Conservation (phyloP, 1,140 invertebrate genomes). For the Tenebrio molitor region DNA sequence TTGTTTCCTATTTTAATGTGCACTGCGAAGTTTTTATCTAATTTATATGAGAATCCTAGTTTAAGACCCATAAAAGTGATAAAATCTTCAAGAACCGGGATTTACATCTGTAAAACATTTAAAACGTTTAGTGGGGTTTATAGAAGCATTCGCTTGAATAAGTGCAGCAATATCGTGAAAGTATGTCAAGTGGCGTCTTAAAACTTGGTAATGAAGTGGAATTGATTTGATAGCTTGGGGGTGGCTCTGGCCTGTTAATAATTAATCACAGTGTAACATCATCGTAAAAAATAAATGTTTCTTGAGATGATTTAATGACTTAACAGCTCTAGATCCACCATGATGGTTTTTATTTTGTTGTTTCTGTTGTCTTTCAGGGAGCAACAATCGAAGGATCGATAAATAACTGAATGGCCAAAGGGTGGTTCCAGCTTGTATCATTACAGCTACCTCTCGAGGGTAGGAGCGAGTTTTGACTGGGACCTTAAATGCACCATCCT, state of each 20-base stretch:
- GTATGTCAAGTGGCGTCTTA: slow-evolving; percentile 27
- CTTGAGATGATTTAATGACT: too few species aligned
- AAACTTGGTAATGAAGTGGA: slow-evolving; percentile 11
- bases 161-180: slow-evolving; percentile 26
- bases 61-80: slow-evolving; percentile 15
- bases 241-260: neutral
- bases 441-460: neutral
- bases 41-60: slow-evolving; percentile 25
- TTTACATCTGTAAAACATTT: slow-evolving; percentile 37
- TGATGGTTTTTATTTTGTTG: too few species aligned
- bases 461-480: neutral
- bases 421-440: neutral
- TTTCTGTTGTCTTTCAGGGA: too few species aligned
- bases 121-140: neutral
- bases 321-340: too few species aligned
- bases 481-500: neutral
- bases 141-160: slow-evolving; percentile 23
- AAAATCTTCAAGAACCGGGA: slow-evolving; percentile 24
- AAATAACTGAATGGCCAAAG: too few species aligned
- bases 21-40: slow-evolving; percentile 2
- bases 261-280: too few species aligned
- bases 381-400: too few species aligned
- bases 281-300: too few species aligned
- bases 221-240: slow-evolving; percentile 24
- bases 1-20: neutral